These are phyloP conservation scores for Cantharis lateralis DNA, from an alignment of 2,888 invertebrate species.

Conservation along the genomic window DNA sequence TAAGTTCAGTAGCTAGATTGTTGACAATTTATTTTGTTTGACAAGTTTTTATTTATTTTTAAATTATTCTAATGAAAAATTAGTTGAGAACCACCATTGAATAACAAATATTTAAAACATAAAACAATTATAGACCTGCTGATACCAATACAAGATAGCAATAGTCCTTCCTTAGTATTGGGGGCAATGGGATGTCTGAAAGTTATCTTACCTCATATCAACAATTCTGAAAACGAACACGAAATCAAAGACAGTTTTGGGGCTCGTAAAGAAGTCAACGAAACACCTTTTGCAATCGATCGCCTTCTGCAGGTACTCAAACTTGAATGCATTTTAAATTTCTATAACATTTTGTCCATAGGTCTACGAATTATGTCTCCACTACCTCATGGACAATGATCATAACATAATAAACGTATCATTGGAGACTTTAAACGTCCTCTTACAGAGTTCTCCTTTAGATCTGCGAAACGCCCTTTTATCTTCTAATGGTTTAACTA, in stretches of 20 bases:
- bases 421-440: slow-evolving; percentile 74
- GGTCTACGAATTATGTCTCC: slow-evolving; percentile 78
- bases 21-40: too few relatives aligned
- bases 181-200: slow-evolving; percentile 71
- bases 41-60: too few relatives aligned
- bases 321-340: background rate
- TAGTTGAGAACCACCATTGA: background rate
- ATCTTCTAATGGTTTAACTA: slow-evolving; percentile 56
- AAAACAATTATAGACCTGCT: slow-evolving; percentile 47
- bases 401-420: slow-evolving; percentile 89
- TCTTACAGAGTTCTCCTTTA: slow-evolving; percentile 62
- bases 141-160: slow-evolving; percentile 49
- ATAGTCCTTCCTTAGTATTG: slow-evolving; percentile 60
- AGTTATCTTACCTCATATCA: slow-evolving; percentile 64
- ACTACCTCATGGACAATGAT: slow-evolving; percentile 72
- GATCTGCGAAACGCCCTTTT: slow-evolving; percentile 61
- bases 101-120: background rate
- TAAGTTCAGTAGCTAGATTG: too few relatives aligned
- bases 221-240: slow-evolving; percentile 37
- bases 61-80: background rate
- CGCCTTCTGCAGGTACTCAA: slow-evolving; percentile 51
- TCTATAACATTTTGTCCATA: slow-evolving; percentile 56
- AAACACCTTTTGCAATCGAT: slow-evolving; percentile 46
- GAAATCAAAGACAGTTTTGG: slow-evolving; percentile 50
- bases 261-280: slow-evolving; percentile 43